phyloP scores from a whole-genome alignment of 2,113 vertebrate species.

The Menura novaehollandiae region DNA sequence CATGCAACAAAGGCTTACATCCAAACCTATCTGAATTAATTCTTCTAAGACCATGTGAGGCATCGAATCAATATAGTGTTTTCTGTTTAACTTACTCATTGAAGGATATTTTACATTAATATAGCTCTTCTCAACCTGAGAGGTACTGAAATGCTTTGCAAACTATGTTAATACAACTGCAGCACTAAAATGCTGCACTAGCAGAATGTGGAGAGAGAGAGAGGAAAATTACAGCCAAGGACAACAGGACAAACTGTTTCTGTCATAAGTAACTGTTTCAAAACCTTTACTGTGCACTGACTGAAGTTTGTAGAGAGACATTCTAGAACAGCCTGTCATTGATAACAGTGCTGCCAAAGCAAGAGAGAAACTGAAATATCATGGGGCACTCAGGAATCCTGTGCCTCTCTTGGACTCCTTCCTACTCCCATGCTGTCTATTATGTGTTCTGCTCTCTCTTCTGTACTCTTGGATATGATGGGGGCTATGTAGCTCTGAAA shows the following conservation, averaged over 20 bases:
- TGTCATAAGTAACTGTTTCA: background rate
- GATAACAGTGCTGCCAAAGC: background rate
- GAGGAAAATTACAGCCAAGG: conserved; percentile 23
- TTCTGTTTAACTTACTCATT: conserved; percentile 42
- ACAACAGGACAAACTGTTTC: background rate
- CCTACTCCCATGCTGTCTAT: background rate
- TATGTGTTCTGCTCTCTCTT: background rate
- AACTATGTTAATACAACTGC: conserved; percentile 7
- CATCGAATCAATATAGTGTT: conserved; percentile 33
- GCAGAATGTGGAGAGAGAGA: background rate
- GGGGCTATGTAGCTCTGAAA: background rate
- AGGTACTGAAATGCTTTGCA: background rate
- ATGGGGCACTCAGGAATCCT: rapidly evolving
- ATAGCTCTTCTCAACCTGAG: conserved; percentile 13
- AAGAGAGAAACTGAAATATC: background rate
- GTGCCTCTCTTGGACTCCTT: background rate
- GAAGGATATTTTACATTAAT: conserved; percentile 45
- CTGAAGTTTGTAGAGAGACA: background rate
- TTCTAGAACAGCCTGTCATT: background rate
- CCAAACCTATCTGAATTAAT: conserved; percentile 28
- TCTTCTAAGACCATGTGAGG: conserved; percentile 20
- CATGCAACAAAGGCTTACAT: background rate
- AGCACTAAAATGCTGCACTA: background rate
- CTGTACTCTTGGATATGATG: background rate
- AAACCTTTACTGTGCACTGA: background rate